phyloP scores from a whole-genome alignment of 1,140 invertebrate genomes.

The Arctopsyche grandis region DNA sequence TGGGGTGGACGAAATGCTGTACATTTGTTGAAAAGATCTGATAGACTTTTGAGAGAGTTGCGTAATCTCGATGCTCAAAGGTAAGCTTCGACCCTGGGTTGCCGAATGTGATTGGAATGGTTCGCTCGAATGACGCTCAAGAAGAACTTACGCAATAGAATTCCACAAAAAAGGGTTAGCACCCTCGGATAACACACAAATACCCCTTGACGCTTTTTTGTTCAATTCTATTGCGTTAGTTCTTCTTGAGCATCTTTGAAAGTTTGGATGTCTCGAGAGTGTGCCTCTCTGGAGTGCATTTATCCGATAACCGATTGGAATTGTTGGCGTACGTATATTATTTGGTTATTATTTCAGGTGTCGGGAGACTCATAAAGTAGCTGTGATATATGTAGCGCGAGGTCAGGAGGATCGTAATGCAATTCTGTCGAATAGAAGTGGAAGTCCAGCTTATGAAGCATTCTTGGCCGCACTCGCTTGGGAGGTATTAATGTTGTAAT shows the following conservation, averaged over 20 bases:
- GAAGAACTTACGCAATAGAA: too few relatives aligned
- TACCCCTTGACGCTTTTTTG: too few relatives aligned
- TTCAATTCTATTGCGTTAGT: too few relatives aligned
- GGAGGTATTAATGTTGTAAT: too few relatives aligned
- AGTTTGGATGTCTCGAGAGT: not conserved
- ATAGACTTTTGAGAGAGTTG: conserved; percentile 89
- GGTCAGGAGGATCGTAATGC: conserved; percentile 97
- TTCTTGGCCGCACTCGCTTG: conserved; percentile 95
- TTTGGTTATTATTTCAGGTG: conserved; percentile 68
- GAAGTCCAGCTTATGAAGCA: conserved; percentile 92
- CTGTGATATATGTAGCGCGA: conserved; percentile 96
- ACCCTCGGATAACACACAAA: too few relatives aligned
- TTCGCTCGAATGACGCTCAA: too few relatives aligned
- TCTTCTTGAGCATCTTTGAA: too few relatives aligned
- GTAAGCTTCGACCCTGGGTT: too few relatives aligned
- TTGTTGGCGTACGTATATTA: not conserved
- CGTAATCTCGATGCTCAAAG: conserved; percentile 92
- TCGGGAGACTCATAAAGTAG: conserved; percentile 98
- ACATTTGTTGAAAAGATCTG: conserved; percentile 89
- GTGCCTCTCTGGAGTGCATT: not conserved
- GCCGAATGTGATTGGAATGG: not conserved
- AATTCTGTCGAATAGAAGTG: conserved; percentile 80
- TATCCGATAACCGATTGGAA: too few relatives aligned
- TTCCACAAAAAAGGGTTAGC: too few relatives aligned
- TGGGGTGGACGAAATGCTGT: conserved; percentile 89